These are phyloP conservation scores for Corythornis leucogaster DNA, from an alignment of 2,797 vertebrate species.

Conservation along the genomic window DNA sequence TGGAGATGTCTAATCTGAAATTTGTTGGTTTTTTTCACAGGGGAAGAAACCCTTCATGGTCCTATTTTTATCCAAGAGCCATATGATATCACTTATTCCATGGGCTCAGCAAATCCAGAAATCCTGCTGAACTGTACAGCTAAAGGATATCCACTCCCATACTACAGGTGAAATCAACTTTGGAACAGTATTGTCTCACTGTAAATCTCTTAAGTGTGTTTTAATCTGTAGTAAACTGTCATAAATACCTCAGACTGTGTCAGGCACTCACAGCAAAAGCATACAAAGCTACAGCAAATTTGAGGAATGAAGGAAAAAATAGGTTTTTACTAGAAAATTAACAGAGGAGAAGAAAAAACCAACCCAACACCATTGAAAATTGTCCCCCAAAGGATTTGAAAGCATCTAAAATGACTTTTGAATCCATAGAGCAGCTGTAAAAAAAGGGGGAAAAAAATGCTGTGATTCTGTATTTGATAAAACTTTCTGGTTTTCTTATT, in stretches of 20 bases:
- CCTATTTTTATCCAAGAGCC: constrained; percentile 77
- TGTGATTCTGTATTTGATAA: neutral
- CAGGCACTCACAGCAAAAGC: fast-evolving
- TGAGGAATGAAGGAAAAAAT: neutral
- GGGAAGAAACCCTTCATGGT: constrained; percentile 65
- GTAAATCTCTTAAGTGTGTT: neutral
- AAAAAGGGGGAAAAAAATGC: neutral
- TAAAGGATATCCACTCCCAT: constrained; percentile 65
- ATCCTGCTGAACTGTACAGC: constrained; percentile 75
- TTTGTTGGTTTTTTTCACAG: constrained; percentile 71
- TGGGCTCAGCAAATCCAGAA: constrained; percentile 67
- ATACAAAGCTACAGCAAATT: fast-evolving
- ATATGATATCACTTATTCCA: constrained; percentile 70
- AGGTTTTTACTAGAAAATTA: neutral
- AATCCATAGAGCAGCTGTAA: neutral
- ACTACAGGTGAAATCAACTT: constrained; percentile 71
- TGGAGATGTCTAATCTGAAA: neutral
- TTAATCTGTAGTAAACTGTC: neutral
- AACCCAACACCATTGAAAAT: neutral
- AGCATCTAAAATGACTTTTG: neutral
- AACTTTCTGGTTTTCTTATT: neutral
- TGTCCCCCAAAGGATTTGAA: neutral
- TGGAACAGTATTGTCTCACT: neutral
- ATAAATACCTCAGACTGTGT: neutral
- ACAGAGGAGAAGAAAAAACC: neutral